Conservation (phyloP, 2,888 invertebrate genomes). For the Cryptophagus acutangulus region DNA sequence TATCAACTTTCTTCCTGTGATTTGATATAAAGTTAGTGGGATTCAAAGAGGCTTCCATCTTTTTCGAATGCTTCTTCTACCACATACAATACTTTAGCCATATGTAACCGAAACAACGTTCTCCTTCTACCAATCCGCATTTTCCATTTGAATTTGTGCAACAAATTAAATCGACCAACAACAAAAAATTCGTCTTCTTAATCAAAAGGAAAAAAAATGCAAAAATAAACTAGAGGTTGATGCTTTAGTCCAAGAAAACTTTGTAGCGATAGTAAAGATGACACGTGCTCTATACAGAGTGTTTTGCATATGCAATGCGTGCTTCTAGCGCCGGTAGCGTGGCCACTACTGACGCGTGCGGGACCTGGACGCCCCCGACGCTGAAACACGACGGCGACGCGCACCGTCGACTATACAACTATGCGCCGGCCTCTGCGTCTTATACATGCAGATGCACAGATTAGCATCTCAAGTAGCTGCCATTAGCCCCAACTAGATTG, state of each 20-base stretch:
- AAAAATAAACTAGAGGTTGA: not conserved
- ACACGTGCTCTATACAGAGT: slow-evolving; percentile 22
- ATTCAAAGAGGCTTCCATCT: slow-evolving; percentile 18
- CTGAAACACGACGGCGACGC: slow-evolving; percentile 18
- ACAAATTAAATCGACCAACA: too few relatives aligned
- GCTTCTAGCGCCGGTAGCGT: slow-evolving; percentile 30
- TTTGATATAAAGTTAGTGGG: slow-evolving; percentile 20
- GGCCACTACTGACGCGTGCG: slow-evolving; percentile 33
- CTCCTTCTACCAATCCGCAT: not conserved
- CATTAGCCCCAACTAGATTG: slow-evolving; percentile 30
- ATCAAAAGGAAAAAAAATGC: slow-evolving; percentile 1
- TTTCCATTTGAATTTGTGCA: slow-evolving; percentile 4
- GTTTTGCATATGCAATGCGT: slow-evolving; percentile 23
- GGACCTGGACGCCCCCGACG: slow-evolving; percentile 23
- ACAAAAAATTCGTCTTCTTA: too few relatives aligned
- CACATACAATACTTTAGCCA: slow-evolving; percentile 1
- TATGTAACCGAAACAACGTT: not conserved
- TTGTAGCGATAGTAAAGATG: not conserved
- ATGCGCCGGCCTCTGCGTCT: slow-evolving; percentile 27
- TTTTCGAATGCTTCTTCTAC: slow-evolving; percentile 4
- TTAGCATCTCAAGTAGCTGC: slow-evolving; percentile 31
- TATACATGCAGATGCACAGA: slow-evolving; percentile 31
- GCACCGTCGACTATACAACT: slow-evolving; percentile 9
- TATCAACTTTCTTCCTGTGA: slow-evolving; percentile 21
- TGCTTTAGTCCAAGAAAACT: not conserved